phyloP scores from a whole-genome alignment of 2,797 vertebrate genomes.

The Myiothlypis chrysogaster region DNA sequence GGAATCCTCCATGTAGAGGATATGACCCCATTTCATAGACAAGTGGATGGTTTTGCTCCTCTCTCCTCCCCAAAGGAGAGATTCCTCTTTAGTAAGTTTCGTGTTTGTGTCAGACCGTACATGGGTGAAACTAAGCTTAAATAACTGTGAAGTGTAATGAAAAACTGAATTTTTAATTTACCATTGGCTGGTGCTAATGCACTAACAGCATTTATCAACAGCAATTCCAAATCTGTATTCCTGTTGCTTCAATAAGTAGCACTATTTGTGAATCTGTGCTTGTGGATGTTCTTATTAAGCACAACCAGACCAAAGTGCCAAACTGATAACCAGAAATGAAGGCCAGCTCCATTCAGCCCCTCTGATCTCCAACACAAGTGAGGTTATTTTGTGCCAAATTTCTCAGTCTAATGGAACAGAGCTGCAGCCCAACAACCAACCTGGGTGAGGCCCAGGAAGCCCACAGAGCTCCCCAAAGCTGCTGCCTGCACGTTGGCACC shows the following conservation, averaged over 20 bases:
- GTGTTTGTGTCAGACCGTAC: neutral
- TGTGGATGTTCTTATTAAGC: neutral
- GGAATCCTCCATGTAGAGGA: neutral
- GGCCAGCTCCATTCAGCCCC: neutral
- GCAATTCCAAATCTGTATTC: neutral
- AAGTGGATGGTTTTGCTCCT: neutral
- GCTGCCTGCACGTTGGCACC: rapidly evolving
- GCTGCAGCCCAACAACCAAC: rapidly evolving
- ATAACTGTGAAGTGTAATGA: neutral
- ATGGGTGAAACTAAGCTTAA: neutral
- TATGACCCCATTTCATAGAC: neutral
- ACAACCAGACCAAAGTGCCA: neutral
- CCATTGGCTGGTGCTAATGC: neutral
- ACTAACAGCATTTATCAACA: neutral
- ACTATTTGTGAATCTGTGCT: neutral
- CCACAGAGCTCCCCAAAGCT: rapidly evolving
- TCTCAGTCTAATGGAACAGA: neutral
- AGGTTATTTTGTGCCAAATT: neutral
- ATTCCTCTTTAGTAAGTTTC: neutral
- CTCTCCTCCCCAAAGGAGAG: neutral
- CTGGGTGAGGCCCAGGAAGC: neutral
- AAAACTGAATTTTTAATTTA: neutral
- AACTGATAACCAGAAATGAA: neutral
- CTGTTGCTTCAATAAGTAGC: neutral
- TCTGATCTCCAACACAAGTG: neutral